A percentile compares a stretch with the other conserved stretches of the same genome.
These are phyloP conservation scores for Plusia festucae DNA, from an alignment of 2,888 invertebrate species.

Conservation along the genomic window DNA sequence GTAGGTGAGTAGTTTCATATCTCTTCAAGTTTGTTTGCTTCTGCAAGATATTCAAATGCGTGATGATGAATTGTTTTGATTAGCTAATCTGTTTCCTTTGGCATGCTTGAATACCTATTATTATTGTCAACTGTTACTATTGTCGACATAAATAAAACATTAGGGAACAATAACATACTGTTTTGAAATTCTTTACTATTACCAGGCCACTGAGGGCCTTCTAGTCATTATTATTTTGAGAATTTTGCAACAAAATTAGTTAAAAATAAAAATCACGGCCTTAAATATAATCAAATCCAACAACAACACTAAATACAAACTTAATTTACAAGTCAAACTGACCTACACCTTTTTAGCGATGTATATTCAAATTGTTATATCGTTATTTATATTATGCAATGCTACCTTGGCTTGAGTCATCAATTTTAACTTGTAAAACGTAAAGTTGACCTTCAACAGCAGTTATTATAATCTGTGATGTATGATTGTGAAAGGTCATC, in stretches of 20 bases:
- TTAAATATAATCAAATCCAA: background rate
- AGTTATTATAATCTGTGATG: background rate
- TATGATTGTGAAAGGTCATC: background rate
- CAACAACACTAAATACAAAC: background rate
- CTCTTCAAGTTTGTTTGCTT: background rate
- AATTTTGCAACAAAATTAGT: no score
- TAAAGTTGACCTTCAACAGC: background rate
- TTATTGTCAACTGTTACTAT: background rate
- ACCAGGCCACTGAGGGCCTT: background rate
- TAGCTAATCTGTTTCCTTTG: background rate
- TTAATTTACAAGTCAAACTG: slow-evolving; percentile 1
- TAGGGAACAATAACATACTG: background rate
- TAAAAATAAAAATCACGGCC: background rate
- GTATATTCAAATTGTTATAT: background rate
- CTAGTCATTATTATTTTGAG: background rate
- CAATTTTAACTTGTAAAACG: background rate
- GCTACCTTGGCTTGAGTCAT: background rate
- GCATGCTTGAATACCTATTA: background rate
- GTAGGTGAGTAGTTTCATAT: background rate
- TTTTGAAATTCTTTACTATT: background rate
- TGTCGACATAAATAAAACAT: background rate
- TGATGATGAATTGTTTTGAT: background rate
- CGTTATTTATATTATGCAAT: background rate
- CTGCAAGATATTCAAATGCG: no score
- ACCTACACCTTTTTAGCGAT: background rate